Base-by-base conservation (phyloP, 2,888 invertebrate genomes). In the Mactromeris polynyma region DNA sequence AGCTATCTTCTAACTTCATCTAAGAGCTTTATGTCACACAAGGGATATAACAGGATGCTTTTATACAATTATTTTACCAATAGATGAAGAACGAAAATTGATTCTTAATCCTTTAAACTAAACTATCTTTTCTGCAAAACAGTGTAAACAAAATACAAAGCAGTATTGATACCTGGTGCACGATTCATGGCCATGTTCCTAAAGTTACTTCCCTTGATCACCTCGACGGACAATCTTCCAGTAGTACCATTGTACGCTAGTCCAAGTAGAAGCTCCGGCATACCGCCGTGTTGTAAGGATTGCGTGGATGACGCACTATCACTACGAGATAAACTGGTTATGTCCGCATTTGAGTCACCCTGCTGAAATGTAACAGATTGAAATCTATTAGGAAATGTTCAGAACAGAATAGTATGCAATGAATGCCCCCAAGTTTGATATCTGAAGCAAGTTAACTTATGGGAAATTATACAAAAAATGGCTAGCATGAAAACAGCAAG, bases 221-320 rank as follows among this genome's bases (percentile, higher is more conserved):
- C 98, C 97, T 99, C 99, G 19, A 98, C 98, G 83, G 98, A 98
- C n/a, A 99, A 97, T 94, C 99, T 98, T 40, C 99, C 99, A 1
- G 99, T 99, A 54, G 98, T 98, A 40, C 99, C 98, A 96, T 98
- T 99, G 96, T 99, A 99, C 94, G 98, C 98, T 93, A 99, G 97
- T 0, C 99, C 99, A 90, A 98, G 97, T 38, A 99, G 97, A 86
- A 99, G 97, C 97, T 99, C 98, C 78, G 99, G 99, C 81, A 99
- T 98, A 38, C 99, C 99, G 17, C 98, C 98, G 93, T 97, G 97
- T 93, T 97, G 97, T 92, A 97, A 97, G 93, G 99, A 99, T 97
- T 98, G 99, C 94, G 98, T 98, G 0, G 99, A 99, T 46, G 99
- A 99, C 9, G 99, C 96, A 93, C 98, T 98, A 97, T 99, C 99